Conservation (phyloP, 1,140 invertebrate genomes). For the Drosophila guanche region DNA sequence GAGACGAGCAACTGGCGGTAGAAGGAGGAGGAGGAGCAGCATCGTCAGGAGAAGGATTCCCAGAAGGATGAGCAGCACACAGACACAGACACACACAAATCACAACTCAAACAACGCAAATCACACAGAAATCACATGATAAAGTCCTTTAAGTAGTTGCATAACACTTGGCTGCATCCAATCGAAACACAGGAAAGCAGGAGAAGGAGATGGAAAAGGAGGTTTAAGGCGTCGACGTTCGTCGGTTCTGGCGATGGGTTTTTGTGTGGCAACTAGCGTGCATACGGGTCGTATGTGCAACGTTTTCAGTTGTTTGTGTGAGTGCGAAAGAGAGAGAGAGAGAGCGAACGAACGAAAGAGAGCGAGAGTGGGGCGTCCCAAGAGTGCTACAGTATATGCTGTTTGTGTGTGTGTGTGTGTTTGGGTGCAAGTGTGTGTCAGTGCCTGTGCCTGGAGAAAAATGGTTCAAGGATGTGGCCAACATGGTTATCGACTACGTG, state of each 20-base stretch:
- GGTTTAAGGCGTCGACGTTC: not conserved
- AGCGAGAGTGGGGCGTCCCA: no score
- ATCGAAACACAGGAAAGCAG: constrained; percentile 1
- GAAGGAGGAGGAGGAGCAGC: not conserved
- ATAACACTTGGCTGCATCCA: constrained; percentile 79
- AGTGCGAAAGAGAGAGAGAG: no score
- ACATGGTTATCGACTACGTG: constrained; percentile 62
- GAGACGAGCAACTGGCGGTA: not conserved
- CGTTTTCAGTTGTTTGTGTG: constrained; percentile 70
- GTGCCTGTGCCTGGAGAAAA: constrained; percentile 22
- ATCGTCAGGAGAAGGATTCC: not conserved
- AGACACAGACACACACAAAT: constrained; percentile 36
- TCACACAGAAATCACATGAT: constrained; percentile 65
- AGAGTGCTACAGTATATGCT: constrained; percentile 2
- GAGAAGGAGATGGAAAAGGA: constrained; percentile 3
- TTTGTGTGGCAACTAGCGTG: constrained; percentile 69
- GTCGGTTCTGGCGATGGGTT: not conserved
- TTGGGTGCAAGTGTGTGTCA: constrained; percentile 5
- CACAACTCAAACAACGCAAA: constrained; percentile 68
- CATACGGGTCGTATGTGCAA: constrained; percentile 77
- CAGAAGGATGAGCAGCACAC: constrained; percentile 18
- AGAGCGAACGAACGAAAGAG: no score
- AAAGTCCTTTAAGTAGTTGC: constrained; percentile 81
- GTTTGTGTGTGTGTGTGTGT: constrained; percentile 21
- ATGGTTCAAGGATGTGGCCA: constrained; percentile 56